These are phyloP conservation scores for Drosophila seguyi DNA, from an alignment of 1,140 invertebrate species.

Conservation along the genomic window DNA sequence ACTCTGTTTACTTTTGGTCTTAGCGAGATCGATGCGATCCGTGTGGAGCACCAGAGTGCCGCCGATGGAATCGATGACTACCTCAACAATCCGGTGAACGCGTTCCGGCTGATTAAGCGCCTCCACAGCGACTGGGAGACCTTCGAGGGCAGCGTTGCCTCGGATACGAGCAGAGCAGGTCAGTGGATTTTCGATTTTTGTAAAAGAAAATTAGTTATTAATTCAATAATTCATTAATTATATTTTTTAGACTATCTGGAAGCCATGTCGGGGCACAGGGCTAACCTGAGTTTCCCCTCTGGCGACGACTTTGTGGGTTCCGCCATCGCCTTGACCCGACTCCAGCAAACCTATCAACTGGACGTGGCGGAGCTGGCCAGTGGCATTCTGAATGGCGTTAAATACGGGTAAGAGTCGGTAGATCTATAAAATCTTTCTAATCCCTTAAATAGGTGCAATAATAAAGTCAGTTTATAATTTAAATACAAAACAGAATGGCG, in stretches of 20 bases:
- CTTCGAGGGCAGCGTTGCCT: slow-evolving; percentile 84
- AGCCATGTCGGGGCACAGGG: slow-evolving; percentile 89
- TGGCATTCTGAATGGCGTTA: slow-evolving; percentile 94
- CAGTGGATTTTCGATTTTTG: neutral
- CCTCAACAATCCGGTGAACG: slow-evolving; percentile 97
- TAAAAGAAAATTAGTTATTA: neutral
- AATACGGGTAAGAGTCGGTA: slow-evolving; percentile 89
- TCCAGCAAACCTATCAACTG: slow-evolving; percentile 98
- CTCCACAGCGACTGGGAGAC: slow-evolving; percentile 95
- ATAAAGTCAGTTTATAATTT: slow-evolving; percentile 2
- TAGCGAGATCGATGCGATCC: slow-evolving; percentile 89
- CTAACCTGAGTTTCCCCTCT: slow-evolving; percentile 92
- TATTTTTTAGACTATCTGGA: slow-evolving; percentile 88
- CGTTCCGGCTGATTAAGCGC: slow-evolving; percentile 97
- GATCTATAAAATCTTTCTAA: slow-evolving; percentile 7
- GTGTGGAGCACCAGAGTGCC: slow-evolving; percentile 91
- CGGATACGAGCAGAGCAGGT: slow-evolving; percentile 57
- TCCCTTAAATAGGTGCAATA: slow-evolving; percentile 1
- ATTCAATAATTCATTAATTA: neutral
- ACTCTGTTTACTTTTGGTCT: slow-evolving; percentile 20
- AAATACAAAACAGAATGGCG: slow-evolving; percentile 11
- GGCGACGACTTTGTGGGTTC: slow-evolving; percentile 96
- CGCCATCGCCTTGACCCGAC: slow-evolving; percentile 94
- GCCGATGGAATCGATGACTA: slow-evolving; percentile 92
- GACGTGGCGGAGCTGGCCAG: slow-evolving; percentile 94